Base-by-base conservation (phyloP, 2,888 invertebrate species). In the Drosophila vallismaia region DNA sequence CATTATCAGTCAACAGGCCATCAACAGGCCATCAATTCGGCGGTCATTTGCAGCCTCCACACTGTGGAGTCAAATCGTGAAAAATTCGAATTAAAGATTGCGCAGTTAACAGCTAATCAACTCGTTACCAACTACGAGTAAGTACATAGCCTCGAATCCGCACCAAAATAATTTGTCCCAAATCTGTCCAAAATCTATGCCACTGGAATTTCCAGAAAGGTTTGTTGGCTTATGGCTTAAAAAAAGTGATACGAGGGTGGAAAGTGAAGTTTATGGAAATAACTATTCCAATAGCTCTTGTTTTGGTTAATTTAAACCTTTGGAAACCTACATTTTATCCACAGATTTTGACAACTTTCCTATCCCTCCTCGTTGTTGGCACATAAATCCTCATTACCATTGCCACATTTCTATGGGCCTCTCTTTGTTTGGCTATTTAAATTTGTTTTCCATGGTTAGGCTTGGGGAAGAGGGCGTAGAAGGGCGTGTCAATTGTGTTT, bases 61-160 rank as follows among this genome's bases (percentile, higher is more conserved):
- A 19, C 19, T 19, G 19, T 19, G 19, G 19, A 19, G 19, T 58
- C 14, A 50, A 1, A 49, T 57, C 10, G 44, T 44, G 29, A 33
- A 42, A 42, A 50, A 45, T 12, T 8, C 28, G 42, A 50, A 54
- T 26, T 28, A 31, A 50, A 51, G 74, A 75, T 77, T 74, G 74
- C 74, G 71, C 70, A 69, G 74, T 71, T 74, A 73, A 71, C 73
- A 62, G 76, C 81, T 75, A 86, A 84, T 76, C 68, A 83, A 76
- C 86, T 80, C 71, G 85, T 81, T 84, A 78, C 73, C 68, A 68
- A 64, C 75, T 14, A 29, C n/a, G n/a, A 38, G 46, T 14, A 29
- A 38, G 46, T 33, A 60, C 55, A 6, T 9, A 5, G 38, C 1
- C 9, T 14, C 46, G 14, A 3, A 9, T 31, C 55, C 24, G 7